phyloP scores from a whole-genome alignment of 2,888 invertebrate genomes.

The Herminia tarsipennalis region DNA sequence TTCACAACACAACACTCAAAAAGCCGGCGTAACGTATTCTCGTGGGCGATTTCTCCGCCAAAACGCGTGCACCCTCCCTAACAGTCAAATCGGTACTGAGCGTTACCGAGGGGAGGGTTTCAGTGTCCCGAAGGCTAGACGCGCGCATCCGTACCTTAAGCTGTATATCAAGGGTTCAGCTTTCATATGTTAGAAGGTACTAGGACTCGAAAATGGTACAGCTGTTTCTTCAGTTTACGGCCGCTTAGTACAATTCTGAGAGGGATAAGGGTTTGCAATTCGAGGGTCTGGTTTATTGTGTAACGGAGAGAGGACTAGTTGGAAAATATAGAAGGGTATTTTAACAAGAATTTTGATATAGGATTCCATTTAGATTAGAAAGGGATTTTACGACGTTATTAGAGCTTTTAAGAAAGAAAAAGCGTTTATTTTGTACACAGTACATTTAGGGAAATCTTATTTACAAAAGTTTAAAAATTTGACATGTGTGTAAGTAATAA shows the following conservation, averaged over 20 bases:
- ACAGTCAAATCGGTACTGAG: conserved; percentile 67
- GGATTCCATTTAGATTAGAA: too few relatives aligned
- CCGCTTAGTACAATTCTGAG: conserved; percentile 27
- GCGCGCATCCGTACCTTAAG: conserved; percentile 79
- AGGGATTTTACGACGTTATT: too few relatives aligned
- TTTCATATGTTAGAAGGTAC: conserved; percentile 70
- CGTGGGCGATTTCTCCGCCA: conserved; percentile 58
- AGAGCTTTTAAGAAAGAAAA: too few relatives aligned
- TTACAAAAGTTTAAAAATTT: too few relatives aligned
- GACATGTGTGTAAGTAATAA: too few relatives aligned
- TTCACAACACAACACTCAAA: conserved; percentile 43
- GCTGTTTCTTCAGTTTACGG: conserved; percentile 45
- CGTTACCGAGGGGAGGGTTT: conserved; percentile 59
- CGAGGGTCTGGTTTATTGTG: conserved; percentile 1
- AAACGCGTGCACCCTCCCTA: conserved; percentile 62
- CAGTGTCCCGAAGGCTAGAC: conserved; percentile 67
- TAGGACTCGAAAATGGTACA: conserved; percentile 36
- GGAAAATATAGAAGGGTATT: not conserved
- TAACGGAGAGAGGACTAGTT: not conserved
- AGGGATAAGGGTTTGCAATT: conserved; percentile 3
- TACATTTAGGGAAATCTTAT: too few relatives aligned
- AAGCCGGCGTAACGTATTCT: conserved; percentile 32
- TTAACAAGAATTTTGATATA: not conserved
- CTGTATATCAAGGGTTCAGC: conserved; percentile 51
- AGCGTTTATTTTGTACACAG: too few relatives aligned